Evolutionary conservation across 2,888 invertebrate species (phyloP), one percentile per base, ranked within the genome.

Genomic region (Acrobasis suavella): DNA sequence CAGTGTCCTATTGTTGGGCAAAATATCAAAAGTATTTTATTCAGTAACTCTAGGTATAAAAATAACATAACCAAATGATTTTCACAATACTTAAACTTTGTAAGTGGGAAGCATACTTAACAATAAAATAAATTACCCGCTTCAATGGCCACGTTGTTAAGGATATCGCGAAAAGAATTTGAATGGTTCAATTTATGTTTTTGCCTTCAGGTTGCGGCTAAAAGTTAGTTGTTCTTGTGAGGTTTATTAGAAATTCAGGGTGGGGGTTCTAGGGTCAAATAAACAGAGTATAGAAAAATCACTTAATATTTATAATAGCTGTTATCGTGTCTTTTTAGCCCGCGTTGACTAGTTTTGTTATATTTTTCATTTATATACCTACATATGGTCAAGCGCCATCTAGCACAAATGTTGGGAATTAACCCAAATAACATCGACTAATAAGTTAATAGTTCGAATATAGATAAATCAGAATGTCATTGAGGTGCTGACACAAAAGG

Each of bases 161-260:
- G 65, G 65, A 69, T 65, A 60, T 68, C 58, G 52, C 52, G 58
- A 54, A 62, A 60, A 64, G 63, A 58, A 68, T 69, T 67, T 69
- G 64, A 73, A 73, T 70, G 66, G 60, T 61, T 66, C 69, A 68
- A 72, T 71, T 67, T 69, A 62, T 65, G 58, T 67, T 71, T 65
- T 69, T 64, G 62, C 62, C 66, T 68, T 63, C 50, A 65, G 54
- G 60, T 63, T 65, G 64, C 58, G 62, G 60, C 59, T 50, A 39
- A 67, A 72, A 72, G 64, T 67, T 69, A 39, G 15, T 56, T 55
- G 38, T 15, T 39, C 22, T 12, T 32, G 55, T n/a, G 15, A 39
- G 15, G 5, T 17, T 56, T 39, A 56, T 56, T 56, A 42, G 56
- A 42, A 56, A 56, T 56, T 56, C 56, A 39, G 42, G 39, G 55